Percentiles rank a stretch among this genome's conserved stretches.
Conservation (phyloP, 1,140 invertebrate genomes). For the Drosophila lini region DNA sequence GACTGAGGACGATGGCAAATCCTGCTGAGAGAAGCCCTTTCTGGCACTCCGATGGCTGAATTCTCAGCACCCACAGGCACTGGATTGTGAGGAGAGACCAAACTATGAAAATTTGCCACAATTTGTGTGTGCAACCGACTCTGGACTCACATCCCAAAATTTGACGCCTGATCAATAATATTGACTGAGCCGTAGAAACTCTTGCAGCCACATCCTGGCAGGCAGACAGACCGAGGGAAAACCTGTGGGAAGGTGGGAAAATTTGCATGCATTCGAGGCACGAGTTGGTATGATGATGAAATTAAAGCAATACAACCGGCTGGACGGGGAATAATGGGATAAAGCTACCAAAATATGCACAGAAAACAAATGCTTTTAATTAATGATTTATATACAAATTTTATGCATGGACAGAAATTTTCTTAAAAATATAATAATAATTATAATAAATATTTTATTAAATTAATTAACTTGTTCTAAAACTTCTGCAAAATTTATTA, state of each 20-base stretch:
- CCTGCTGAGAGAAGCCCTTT: background rate
- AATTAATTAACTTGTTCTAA: too few relatives aligned
- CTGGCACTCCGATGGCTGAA: background rate
- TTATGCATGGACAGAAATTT: too few relatives aligned
- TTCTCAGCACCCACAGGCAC: conserved; percentile 8
- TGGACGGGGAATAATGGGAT: background rate
- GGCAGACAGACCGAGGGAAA: background rate
- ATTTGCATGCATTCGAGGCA: conserved; percentile 67
- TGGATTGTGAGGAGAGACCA: conserved; percentile 6
- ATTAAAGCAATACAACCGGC: conserved; percentile 72
- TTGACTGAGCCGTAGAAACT: conserved; percentile 54
- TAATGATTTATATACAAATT: background rate
- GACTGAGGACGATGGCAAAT: conserved; percentile 27
- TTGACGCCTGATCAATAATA: conserved; percentile 80
- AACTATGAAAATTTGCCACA: conserved; percentile 70
- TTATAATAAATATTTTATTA: too few relatives aligned
- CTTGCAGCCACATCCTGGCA: conserved; percentile 15
- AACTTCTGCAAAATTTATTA: too few relatives aligned
- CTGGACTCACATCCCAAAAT: conserved; percentile 44
- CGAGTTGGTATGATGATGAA: conserved; percentile 63
- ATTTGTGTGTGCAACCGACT: conserved; percentile 48
- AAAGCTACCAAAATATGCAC: conserved; percentile 2
- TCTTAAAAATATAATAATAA: too few relatives aligned
- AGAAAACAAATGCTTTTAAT: background rate
- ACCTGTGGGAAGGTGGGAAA: conserved; percentile 21